A percentile compares a stretch with the other conserved stretches of the same genome.
These are phyloP conservation scores for Erpornis zantholeuca DNA, from an alignment of 2,113 vertebrate genomes.

Conservation along the genomic window DNA sequence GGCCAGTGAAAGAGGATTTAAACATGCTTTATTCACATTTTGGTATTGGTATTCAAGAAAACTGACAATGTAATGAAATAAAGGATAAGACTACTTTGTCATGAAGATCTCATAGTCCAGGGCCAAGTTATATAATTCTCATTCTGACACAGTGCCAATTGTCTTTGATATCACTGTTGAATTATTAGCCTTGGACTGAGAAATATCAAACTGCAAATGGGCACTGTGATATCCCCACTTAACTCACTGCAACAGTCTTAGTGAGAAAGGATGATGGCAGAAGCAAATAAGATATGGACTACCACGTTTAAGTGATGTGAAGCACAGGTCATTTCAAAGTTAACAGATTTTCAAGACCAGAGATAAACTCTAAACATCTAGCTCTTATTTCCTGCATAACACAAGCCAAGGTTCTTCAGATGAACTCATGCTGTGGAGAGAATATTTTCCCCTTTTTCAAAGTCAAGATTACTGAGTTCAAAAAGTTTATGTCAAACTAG, in stretches of 20 bases:
- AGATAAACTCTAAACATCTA: conserved; percentile 13
- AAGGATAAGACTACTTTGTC: not conserved
- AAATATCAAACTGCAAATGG: not conserved
- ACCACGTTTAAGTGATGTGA: not conserved
- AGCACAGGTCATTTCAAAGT: not conserved
- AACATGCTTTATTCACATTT: not conserved
- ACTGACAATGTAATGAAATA: not conserved
- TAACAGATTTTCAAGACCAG: conserved; percentile 1
- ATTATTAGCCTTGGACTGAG: not conserved
- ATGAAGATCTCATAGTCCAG: not conserved
- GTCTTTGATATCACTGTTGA: not conserved
- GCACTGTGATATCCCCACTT: not conserved
- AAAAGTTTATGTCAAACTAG: not conserved
- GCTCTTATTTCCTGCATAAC: conserved; percentile 18
- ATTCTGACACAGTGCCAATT: not conserved
- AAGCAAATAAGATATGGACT: not conserved
- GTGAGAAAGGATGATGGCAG: not conserved
- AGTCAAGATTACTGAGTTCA: not conserved
- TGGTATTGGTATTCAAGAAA: not conserved
- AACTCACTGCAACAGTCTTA: not conserved
- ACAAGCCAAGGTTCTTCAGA: conserved; percentile 14
- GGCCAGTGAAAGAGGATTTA: not conserved
- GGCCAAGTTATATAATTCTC: not conserved
- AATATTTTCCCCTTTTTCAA: conserved; percentile 1
- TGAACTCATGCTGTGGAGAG: not conserved